Evolutionary conservation across 2,113 vertebrate genomes (phyloP), one percentile per base, ranked within the genome.

Genomic region (Herpailurus yagouaroundi): DNA sequence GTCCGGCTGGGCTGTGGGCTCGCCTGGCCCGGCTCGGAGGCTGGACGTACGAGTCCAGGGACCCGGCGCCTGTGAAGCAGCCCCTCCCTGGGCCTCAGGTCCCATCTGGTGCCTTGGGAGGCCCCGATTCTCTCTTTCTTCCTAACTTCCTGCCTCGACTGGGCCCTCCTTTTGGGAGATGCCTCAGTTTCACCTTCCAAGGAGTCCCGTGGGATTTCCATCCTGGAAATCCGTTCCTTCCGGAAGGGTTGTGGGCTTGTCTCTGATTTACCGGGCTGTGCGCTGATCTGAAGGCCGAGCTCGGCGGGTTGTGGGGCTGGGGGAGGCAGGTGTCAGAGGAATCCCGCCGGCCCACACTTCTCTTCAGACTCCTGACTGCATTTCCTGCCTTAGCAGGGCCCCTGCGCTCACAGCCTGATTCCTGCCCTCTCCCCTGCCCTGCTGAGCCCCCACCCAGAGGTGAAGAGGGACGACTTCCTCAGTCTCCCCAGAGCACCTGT

Each of bases 1-100:
- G 25, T 2, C 12, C 4, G 4, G 87, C 18, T 7, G 0, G n/a
- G 48, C 8, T 10, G 27, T 25, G 74, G 60, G 74, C 45, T 19
- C 25, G 0, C 16, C 23, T 5, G 76, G 33, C n/a, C 33, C 13
- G 60, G 16, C 0, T 5, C 2, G 0, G 33, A 52, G 4, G 18
- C 21, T 1, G 27, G 48, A 55, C 63, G 10, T 4, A 21, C 0
- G 0, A 29, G 11, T 9, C 45, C 27, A 14, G 41, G 60, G 60
- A 66, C 38, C 27, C 19, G 6, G 6, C 0, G 11, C 82, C 45
- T 15, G 3, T 15, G 3, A 14, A 52, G 45, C 16, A 18, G 8
- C 36, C 50, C 9, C 36, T 41, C 57, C 23, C 7, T 6, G 8
- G 25, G 36, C 81, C 81, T 41, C 4, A 0, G 1, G 15, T 2